These are phyloP conservation scores for Eupeodes luniger DNA, from an alignment of 2,888 invertebrate genomes.

Conservation along the genomic window DNA sequence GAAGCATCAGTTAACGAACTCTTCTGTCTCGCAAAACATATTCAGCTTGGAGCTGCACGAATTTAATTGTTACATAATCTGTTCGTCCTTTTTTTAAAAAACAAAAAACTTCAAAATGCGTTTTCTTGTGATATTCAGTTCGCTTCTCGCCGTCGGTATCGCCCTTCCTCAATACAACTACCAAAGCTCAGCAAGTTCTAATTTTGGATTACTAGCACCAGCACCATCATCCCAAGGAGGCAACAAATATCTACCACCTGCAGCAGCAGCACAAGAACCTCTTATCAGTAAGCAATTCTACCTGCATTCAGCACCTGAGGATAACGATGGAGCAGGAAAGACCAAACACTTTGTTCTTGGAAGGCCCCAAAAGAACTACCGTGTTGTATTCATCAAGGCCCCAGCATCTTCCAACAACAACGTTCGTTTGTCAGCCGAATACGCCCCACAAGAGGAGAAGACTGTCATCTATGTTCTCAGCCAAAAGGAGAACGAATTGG, in stretches of 20 bases:
- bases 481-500: slow-evolving; percentile 81
- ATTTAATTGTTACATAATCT: slow-evolving; percentile 34
- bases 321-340: slow-evolving; percentile 78
- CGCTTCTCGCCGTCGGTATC: slow-evolving; percentile 77
- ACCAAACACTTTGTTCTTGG: slow-evolving; percentile 81
- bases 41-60: slow-evolving; percentile 55
- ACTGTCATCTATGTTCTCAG: slow-evolving; percentile 83
- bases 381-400: slow-evolving; percentile 83
- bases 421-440: slow-evolving; percentile 79
- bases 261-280: slow-evolving; percentile 76
- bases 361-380: slow-evolving; percentile 82
- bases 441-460: slow-evolving; percentile 83
- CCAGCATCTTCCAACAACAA: slow-evolving; percentile 78
- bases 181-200: slow-evolving; percentile 66
- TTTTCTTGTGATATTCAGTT: slow-evolving; percentile 77
- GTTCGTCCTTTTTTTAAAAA: neutral
- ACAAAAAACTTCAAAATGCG: slow-evolving; percentile 74
- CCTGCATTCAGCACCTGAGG: slow-evolving; percentile 82
- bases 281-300: slow-evolving; percentile 83
- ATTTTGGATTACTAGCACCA: slow-evolving; percentile 63
- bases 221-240: slow-evolving; percentile 57
- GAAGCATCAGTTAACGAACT: slow-evolving; percentile 74
- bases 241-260: slow-evolving; percentile 77
- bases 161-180: slow-evolving; percentile 82
- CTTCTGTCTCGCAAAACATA: slow-evolving; percentile 68